Evolutionary conservation across 2,888 invertebrate genomes (phyloP), one percentile per base, ranked within the genome.

Genomic region (Lasioglossum villosulum): DNA sequence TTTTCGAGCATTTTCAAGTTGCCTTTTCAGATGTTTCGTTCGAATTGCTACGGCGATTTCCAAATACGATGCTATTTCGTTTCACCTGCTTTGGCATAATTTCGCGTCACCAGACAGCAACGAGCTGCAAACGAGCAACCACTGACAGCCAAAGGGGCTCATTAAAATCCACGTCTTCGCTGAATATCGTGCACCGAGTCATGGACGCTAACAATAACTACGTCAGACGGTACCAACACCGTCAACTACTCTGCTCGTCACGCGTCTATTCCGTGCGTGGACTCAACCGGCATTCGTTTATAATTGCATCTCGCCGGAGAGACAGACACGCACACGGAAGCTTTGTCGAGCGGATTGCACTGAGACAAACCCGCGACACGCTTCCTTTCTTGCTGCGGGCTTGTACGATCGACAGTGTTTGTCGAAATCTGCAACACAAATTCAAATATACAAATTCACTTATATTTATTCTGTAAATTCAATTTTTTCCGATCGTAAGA

Each of bases 281-380:
- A 52, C 37, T 48, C 42, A 4, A 70, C 70, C 70, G 16, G 34
- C 78, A 75, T 72, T 75, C 27, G 71, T 76, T 85, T 76, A 79
- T 81, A 86, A 80, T 75, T 80, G 74, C 80, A 74, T 74, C 74
- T 34, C 39, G 80, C 39, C 52, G 72, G 63, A 82, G 75, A 82
- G 63, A 76, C 34, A 27, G 27, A 42, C 63, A 66, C 42, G 34
- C 75, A 75, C 77, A 63, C 82, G 77, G 75, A 68, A 78, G 42
- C 37, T 45, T 23, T 19, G 48, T 12, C 16, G n/a, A 34, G n/a
- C 5, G n/a, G 16, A 34, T 39, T 39, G 27, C 48, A 27, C 10
- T 0, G 59, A 34, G 16, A 30, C 45, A 39, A 48, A 14, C 79
- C 30, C 34, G 68, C 23, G 30, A 45, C 70, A n/a, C 70, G 39